Evolutionary conservation across 2,797 vertebrate species (phyloP).

Genomic region (Platalea minor): DNA sequence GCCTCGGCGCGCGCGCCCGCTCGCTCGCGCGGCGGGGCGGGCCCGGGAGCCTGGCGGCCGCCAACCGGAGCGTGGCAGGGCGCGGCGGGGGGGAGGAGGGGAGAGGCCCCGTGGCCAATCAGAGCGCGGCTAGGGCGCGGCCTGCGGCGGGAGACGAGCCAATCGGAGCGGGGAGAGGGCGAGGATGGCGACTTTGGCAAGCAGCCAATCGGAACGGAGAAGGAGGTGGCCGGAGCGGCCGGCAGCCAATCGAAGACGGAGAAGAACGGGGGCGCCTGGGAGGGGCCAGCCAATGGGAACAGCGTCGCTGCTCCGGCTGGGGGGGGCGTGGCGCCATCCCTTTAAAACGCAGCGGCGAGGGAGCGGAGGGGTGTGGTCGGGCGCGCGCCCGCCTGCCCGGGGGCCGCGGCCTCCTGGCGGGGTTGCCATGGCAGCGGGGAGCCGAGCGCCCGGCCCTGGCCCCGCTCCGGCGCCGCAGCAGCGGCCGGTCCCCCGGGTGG

Average conservation of each 20-base stretch:
- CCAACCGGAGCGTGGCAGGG: not conserved
- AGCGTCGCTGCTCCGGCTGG: not conserved
- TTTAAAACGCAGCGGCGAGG: not conserved
- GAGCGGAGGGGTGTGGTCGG: not conserved
- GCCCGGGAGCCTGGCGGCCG: not conserved
- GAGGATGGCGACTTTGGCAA: not conserved
- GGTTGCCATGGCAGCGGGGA: not conserved
- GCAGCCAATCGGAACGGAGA: not conserved
- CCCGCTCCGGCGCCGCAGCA: no score
- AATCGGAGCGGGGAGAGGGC: not conserved
- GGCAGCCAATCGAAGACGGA: not conserved
- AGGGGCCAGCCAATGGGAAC: not conserved
- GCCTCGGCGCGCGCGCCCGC: not conserved
- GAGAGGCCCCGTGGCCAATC: not conserved
- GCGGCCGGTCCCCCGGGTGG: no score
- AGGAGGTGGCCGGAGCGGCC: accelerated
- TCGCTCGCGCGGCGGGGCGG: not conserved
- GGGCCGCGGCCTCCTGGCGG: not conserved
- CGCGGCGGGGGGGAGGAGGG: no score
- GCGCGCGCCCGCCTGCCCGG: not conserved
- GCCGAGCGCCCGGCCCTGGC: no score
- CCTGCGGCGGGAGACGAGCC: not conserved
- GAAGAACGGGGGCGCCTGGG: not conserved
- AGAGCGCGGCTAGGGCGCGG: not conserved
- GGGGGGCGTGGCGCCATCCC: not conserved